Evolutionary conservation across 2,113 vertebrate genomes (phyloP), one percentile per base, ranked within the genome.

Genomic region (Glaucidium brasilianum): DNA sequence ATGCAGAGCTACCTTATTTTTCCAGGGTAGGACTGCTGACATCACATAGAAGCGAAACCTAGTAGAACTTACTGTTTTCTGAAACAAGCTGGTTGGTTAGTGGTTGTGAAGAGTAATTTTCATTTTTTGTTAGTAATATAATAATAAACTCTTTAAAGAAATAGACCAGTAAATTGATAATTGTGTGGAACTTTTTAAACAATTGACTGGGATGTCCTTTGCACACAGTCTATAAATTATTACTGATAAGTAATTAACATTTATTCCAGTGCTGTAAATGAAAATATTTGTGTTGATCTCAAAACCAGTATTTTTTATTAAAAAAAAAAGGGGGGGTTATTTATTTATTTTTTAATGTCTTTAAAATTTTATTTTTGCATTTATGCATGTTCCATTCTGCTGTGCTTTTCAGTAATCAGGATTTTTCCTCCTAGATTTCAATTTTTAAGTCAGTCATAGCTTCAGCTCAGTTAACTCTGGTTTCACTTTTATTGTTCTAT

Each of bases 271-370:
- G 10, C 4, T 39, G 26, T 52, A 64, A 76, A 39, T 3, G 19
- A 9, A 76, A 88, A 45, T 39, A 55, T 52, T 85, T 85, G 0
- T 50, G 7, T 71, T n/a, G 7, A 49, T 21, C 10, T 72, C 15
- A 43, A 53, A 69, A 84, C 11, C 5, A 35, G 1, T 26, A 15
- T 8, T n/a, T 85, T 58, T 52, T 20, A 21, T 41, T 80, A 39
- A 39, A 39, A 39, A 39, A 39, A 27, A 60, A 74, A 37, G 1
- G 59, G 10, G 1, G 1, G 2, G 0, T 2, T 16, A 34, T 18
- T 45, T 62, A n/a, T 8, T 15, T 62, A 25, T 3, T 88, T 67
- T 76, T 2, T 37, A 66, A 11, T 16, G 21, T 29, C 17, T 55
- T 39, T 60, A 7, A 32, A 73, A 72, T 39, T 12, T 4, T 22